These are phyloP conservation scores for Cephus cinctus DNA, from an alignment of 1,140 invertebrate genomes.

Conservation along the genomic window DNA sequence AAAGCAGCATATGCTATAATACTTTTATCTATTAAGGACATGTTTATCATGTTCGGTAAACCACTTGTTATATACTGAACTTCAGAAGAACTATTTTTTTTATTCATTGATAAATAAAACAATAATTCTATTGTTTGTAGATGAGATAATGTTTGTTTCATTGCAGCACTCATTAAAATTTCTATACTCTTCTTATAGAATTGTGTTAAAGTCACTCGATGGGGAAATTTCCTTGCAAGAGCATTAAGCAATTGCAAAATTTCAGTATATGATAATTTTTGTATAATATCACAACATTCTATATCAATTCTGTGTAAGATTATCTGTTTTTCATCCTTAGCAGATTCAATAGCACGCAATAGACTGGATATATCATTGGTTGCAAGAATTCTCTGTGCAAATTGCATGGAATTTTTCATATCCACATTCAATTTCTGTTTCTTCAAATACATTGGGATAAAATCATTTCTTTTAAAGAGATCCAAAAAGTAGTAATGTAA, in stretches of 20 bases:
- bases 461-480: slow-evolving; percentile 8
- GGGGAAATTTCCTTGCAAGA: not conserved
- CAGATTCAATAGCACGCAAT: not conserved
- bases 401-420: not conserved
- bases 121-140: slow-evolving; percentile 17
- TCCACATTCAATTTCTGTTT: not conserved
- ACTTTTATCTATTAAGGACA: slow-evolving; percentile 21
- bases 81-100: slow-evolving; percentile 1
- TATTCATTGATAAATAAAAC: slow-evolving; percentile 15
- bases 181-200: slow-evolving; percentile 16
- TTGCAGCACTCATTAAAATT: slow-evolving; percentile 10
- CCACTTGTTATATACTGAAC: slow-evolving; percentile 11
- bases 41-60: slow-evolving; percentile 17
- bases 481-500: slow-evolving; percentile 1
- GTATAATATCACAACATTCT: not conserved
- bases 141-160: slow-evolving; percentile 1
- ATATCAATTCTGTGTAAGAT: not conserved
- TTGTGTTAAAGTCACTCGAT: not conserved
- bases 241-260: slow-evolving; percentile 2
- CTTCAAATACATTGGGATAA: not conserved
- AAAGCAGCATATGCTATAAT: slow-evolving; percentile 18
- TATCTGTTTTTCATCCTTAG: not conserved
- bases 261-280: not conserved
- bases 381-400: not conserved
- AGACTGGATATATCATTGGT: not conserved